Evolutionary conservation across 1,140 invertebrate species (phyloP), one percentile per base, ranked within the genome.

Genomic region (Cryptotermes secundus): DNA sequence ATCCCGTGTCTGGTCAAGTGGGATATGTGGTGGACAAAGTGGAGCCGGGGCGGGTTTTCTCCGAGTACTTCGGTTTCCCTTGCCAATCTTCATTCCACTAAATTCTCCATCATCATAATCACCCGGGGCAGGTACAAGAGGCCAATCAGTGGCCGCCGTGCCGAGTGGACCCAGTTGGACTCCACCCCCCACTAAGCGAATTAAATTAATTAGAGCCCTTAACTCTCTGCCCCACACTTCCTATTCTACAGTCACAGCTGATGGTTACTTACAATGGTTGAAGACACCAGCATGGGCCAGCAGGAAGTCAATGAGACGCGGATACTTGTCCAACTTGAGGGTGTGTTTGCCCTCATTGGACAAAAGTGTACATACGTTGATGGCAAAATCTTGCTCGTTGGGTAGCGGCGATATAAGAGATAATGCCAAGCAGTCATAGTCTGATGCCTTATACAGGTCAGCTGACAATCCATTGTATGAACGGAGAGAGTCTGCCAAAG

Each of bases 361-460:
- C 85, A 99, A 91, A 81, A 99, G 91, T 0, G 97, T 98, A 89
- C 97, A 99, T 1, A 99, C 96, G 90, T 99, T 99, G 83, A 99
- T 95, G 6, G 98, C 98, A 91, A 99, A 98, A 89, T 99, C 98
- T 88, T 99, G 97, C 91, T 99, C 99, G 90, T 99, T 99, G 26
- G 98, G 98, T 86, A 99, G 91, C 1, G 98, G 98, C 53, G 96
- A 98, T 34, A 98, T 89, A 14, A 99, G 91, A 0, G 98, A 98
- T 42, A 98, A 91, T 34, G 96, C 93, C 24, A 99, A 91, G 86
- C 96, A 95, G 86, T 97, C 96, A 88, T 98, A 97, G 87, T 96
- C 96, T 24, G 94, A 95, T 79, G 94, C 91, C 86, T 94, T 94
- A 86, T 95, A 95, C 38, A 97, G 89, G 86, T 95, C 91, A 34